phyloP scores from a whole-genome alignment of 1,140 invertebrate species.

The Drosophila ficusphila region DNA sequence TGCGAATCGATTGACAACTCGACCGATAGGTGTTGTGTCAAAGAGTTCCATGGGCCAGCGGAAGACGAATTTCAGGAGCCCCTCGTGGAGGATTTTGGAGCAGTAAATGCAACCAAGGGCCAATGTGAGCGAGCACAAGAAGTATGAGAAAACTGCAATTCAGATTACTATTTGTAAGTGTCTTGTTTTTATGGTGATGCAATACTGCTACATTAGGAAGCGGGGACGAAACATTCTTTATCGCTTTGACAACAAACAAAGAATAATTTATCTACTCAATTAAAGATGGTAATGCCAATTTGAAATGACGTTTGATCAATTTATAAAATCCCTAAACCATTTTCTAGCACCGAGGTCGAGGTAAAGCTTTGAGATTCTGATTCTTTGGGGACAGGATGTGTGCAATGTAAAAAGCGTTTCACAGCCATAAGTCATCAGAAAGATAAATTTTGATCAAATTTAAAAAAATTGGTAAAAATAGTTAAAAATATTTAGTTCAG shows the following conservation, averaged over 20 bases:
- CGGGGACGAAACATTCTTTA: too few species aligned
- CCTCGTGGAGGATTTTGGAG: constrained; percentile 85
- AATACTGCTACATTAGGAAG: too few species aligned
- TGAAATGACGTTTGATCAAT: background rate
- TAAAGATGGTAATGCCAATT: too few species aligned
- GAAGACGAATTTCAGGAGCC: constrained; percentile 87
- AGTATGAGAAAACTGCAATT: constrained; percentile 81
- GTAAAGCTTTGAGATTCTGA: constrained; percentile 6
- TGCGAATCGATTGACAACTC: constrained; percentile 90
- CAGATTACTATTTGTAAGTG: too few species aligned
- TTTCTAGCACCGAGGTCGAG: background rate
- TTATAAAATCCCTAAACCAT: background rate
- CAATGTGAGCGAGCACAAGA: constrained; percentile 74
- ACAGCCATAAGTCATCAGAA: background rate
- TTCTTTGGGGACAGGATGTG: background rate
- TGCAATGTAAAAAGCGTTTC: background rate
- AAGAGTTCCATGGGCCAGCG: constrained; percentile 90
- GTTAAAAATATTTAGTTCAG: background rate
- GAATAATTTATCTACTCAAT: too few species aligned
- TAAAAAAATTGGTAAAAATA: background rate
- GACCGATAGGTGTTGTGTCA: constrained; percentile 90
- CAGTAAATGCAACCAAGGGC: constrained; percentile 82
- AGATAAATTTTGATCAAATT: background rate
- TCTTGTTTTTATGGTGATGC: too few species aligned
- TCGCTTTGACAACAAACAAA: too few species aligned